phyloP scores from a whole-genome alignment of 2,888 invertebrate genomes.

The Diarsia rubi region DNA sequence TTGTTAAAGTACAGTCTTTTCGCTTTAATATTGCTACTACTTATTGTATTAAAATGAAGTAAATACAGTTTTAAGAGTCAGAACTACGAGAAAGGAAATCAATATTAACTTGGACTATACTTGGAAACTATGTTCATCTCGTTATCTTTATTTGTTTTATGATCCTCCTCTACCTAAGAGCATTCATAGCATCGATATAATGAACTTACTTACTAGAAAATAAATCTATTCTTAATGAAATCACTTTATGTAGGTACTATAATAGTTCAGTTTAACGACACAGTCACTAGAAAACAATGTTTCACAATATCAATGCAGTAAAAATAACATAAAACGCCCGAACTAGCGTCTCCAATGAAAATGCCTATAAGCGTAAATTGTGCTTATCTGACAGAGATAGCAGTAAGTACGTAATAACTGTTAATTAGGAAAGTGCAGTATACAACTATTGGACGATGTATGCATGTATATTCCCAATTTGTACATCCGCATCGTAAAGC shows the following conservation, averaged over 20 bases:
- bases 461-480: constrained; percentile 50
- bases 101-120: not conserved
- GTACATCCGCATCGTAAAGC: constrained; percentile 60
- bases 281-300: constrained; percentile 27
- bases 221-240: not conserved
- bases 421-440: constrained; percentile 59
- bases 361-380: constrained; percentile 44
- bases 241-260: not conserved
- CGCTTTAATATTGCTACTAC: not conserved
- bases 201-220: not conserved
- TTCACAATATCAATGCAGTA: constrained; percentile 35
- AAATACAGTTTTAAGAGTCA: not conserved
- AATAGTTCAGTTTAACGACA: constrained; percentile 1
- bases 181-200: not conserved
- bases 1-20: constrained; percentile 12
- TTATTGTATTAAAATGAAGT: not conserved
- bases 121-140: not conserved
- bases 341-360: constrained; percentile 34
- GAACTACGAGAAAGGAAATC: not conserved
- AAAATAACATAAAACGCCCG: constrained; percentile 38
- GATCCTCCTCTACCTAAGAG: not conserved
- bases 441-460: constrained; percentile 46
- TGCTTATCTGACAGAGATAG: constrained; percentile 53
- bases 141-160: not conserved
- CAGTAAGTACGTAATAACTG: constrained; percentile 34